Percentiles rank a stretch among this genome's conserved stretches.
Conservation (phyloP, 2,113 vertebrate species). For the Sigmodon hispidus region DNA sequence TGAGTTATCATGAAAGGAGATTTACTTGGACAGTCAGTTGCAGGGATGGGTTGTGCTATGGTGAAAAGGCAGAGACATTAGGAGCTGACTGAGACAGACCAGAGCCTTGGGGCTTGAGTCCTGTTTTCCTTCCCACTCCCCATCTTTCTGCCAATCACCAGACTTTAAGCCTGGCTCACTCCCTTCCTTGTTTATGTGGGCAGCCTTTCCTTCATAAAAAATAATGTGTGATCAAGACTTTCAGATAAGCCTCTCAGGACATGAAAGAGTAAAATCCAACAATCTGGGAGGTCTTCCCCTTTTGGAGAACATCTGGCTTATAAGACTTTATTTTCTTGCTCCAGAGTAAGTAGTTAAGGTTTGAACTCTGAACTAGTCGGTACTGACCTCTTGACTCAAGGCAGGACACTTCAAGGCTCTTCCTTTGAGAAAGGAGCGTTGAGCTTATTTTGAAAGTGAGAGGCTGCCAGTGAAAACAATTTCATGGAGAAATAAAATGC, state of each 20-base stretch:
- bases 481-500: slow-evolving; percentile 59
- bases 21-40: not conserved
- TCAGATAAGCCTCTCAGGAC: not conserved
- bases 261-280: not conserved
- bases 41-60: no score
- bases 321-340: not conserved
- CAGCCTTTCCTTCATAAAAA: not conserved
- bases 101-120: not conserved
- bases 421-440: not conserved
- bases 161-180: not conserved
- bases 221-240: not conserved
- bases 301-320: not conserved
- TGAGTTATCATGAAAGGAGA: not conserved
- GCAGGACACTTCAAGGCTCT: not conserved
- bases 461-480: not conserved
- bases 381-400: not conserved
- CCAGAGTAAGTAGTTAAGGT: not conserved
- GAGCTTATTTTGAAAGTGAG: slow-evolving; percentile 26
- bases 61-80: not conserved
- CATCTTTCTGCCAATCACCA: not conserved
- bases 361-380: not conserved
- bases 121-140: not conserved
- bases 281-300: not conserved
- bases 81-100: not conserved
- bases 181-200: not conserved